Evolutionary conservation across 2,113 vertebrate genomes (phyloP).

Genomic region (Sorex araneus): DNA sequence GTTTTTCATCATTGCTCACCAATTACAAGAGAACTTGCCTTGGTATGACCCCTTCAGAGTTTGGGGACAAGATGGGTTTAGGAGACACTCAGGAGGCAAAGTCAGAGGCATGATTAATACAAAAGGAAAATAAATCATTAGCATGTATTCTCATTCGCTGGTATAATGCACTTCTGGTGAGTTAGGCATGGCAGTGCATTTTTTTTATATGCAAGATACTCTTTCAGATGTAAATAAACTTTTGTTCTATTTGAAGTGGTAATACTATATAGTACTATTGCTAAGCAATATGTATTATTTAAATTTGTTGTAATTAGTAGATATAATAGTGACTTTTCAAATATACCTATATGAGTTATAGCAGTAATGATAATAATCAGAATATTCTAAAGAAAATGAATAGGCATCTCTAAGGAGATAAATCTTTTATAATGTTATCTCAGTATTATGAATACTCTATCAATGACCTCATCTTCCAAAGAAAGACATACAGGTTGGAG

Average conservation of each 20-base stretch:
- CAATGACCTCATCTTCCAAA: neutral
- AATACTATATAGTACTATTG: neutral
- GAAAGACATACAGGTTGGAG: slow-evolving; percentile 13
- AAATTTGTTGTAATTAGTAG: neutral
- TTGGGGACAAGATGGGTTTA: neutral
- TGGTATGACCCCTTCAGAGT: neutral
- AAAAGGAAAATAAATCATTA: neutral
- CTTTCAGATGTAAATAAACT: neutral
- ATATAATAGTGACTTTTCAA: neutral
- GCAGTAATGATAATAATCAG: neutral
- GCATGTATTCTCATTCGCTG: neutral
- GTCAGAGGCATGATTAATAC: neutral
- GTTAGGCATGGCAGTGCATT: too few relatives aligned
- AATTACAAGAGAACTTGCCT: neutral
- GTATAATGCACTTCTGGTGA: neutral
- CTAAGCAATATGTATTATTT: neutral
- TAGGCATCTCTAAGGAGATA: neutral
- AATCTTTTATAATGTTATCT: neutral
- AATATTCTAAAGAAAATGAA: neutral
- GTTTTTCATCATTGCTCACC: neutral
- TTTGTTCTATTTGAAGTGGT: neutral
- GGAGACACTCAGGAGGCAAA: neutral
- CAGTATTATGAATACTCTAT: neutral
- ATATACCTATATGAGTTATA: neutral
- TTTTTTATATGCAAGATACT: neutral